phyloP scores from a whole-genome alignment of 2,113 vertebrate species.

The Bambusicola thoracicus region DNA sequence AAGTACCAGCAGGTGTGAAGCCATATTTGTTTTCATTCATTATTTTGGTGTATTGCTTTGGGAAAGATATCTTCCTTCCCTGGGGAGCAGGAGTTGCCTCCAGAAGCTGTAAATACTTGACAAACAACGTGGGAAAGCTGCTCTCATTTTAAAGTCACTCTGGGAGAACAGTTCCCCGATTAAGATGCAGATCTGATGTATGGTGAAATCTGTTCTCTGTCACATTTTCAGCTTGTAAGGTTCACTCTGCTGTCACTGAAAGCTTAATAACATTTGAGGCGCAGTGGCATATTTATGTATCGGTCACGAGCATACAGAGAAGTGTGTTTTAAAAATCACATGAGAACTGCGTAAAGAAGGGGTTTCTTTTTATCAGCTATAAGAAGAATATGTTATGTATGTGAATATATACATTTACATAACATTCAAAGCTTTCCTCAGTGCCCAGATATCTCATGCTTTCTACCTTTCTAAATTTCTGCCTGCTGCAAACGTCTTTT shows the following conservation, averaged over 20 bases:
- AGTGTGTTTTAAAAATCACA: background rate
- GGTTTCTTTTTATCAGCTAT: background rate
- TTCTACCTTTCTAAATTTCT: background rate
- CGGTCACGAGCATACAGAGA: background rate
- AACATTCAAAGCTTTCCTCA: background rate
- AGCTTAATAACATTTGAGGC: background rate
- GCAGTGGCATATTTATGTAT: background rate
- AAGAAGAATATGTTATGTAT: background rate
- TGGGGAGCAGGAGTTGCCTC: background rate
- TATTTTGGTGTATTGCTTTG: background rate
- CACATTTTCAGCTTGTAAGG: background rate
- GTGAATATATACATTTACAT: background rate
- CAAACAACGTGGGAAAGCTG: conserved; percentile 7
- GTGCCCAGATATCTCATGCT: background rate
- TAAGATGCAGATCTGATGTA: conserved; percentile 11
- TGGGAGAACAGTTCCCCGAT: conserved; percentile 6
- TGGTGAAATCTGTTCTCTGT: conserved; percentile 40
- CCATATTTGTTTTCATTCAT: background rate
- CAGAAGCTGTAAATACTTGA: conserved; percentile 35
- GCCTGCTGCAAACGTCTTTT: background rate
- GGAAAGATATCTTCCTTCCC: background rate
- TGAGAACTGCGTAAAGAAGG: background rate
- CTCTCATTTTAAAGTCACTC: background rate
- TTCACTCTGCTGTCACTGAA: background rate
- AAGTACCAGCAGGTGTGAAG: background rate